A percentile compares a stretch with the other conserved stretches of the same genome.
These are phyloP conservation scores for Hippocampus mohnikei DNA, from an alignment of 2,113 vertebrate genomes.

Conservation along the genomic window DNA sequence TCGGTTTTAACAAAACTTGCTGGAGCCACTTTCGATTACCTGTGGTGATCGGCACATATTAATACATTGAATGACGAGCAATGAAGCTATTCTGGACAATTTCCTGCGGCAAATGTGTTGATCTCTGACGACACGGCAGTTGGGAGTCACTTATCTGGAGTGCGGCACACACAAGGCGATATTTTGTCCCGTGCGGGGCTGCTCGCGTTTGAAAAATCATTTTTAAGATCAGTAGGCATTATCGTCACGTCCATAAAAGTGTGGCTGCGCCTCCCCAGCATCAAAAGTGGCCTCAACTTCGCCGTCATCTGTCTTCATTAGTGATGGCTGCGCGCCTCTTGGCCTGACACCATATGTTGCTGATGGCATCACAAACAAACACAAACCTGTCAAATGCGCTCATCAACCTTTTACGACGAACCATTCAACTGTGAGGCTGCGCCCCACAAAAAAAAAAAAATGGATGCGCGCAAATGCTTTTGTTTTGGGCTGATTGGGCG, in stretches of 20 bases:
- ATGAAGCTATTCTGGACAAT: background rate
- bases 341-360: constrained; percentile 71
- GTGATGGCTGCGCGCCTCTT: constrained; percentile 70
- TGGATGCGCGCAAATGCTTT: constrained; percentile 11
- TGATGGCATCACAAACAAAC: constrained; percentile 22
- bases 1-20: too few species aligned
- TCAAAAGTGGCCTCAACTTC: constrained; percentile 48
- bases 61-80: too few species aligned
- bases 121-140: background rate
- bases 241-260: background rate
- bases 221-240: background rate
- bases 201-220: background rate
- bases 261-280: background rate
- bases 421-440: constrained; percentile 35
- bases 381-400: constrained; percentile 22
- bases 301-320: constrained; percentile 77
- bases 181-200: background rate
- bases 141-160: too few species aligned
- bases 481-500: constrained; percentile 1
- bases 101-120: background rate
- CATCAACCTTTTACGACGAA: constrained; percentile 29
- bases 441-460: constrained; percentile 47
- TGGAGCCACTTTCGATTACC: too few species aligned
- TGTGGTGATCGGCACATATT: too few species aligned
- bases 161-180: background rate